These are phyloP conservation scores for Aphaenogaster ashmeadi DNA, from an alignment of 1,140 invertebrate species.

Conservation along the genomic window DNA sequence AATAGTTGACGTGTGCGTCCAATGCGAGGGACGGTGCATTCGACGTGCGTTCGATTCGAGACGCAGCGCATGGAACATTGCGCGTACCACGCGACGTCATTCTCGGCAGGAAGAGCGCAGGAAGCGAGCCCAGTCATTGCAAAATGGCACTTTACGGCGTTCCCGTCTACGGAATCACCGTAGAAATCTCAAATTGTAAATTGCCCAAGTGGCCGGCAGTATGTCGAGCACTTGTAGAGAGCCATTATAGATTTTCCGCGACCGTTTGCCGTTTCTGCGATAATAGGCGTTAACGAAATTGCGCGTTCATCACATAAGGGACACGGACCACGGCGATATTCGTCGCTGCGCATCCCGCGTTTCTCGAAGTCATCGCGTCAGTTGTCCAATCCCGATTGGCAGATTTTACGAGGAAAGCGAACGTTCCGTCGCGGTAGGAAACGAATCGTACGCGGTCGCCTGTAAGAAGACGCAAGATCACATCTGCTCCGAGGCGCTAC, in stretches of 20 bases:
- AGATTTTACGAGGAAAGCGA: neutral
- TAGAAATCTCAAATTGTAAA: constrained; percentile 33
- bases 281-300: constrained; percentile 31
- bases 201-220: neutral
- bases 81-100: constrained; percentile 37
- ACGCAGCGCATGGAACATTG: constrained; percentile 32
- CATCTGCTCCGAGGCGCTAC: constrained; percentile 68
- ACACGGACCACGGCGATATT: neutral
- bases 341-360: neutral
- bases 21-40: constrained; percentile 25
- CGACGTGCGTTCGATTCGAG: constrained; percentile 36
- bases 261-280: constrained; percentile 10
- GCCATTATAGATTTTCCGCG: constrained; percentile 46
- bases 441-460: neutral
- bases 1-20: constrained; percentile 58
- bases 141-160: constrained; percentile 5
- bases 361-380: constrained; percentile 43
- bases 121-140: constrained; percentile 26
- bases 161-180: neutral
- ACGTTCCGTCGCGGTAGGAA: neutral
- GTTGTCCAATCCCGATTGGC: constrained; percentile 20
- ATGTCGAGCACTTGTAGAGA: neutral
- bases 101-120: neutral
- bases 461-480: neutral
- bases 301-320: neutral